Conservation (phyloP, 2,797 vertebrate genomes). For the Pseudochirops corinnae region DNA sequence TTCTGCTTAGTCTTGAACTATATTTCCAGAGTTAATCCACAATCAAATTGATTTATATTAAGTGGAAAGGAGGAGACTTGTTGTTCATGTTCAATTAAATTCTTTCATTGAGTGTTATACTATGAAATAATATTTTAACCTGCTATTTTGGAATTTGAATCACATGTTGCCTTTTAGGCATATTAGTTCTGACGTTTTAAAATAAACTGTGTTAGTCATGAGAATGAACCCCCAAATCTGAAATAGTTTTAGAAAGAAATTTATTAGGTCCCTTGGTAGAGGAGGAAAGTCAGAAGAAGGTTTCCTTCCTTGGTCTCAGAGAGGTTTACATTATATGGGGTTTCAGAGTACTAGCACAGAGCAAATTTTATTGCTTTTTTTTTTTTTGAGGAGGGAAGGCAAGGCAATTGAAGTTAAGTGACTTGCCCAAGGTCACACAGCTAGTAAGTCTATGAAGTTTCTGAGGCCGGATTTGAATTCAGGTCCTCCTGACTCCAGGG, state of each 20-base stretch:
- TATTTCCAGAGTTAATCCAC: slow-evolving; percentile 17
- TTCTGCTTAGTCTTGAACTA: background rate
- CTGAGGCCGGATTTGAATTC: too few relatives aligned
- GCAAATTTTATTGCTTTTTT: background rate
- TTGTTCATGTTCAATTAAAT: background rate
- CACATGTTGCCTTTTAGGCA: slow-evolving; percentile 15
- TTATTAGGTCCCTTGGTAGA: background rate
- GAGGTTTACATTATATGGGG: background rate
- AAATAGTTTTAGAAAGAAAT: slow-evolving; percentile 6
- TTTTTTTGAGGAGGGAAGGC: too few relatives aligned
- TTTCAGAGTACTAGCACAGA: background rate
- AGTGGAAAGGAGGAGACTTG: background rate
- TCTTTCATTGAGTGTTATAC: background rate
- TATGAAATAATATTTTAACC: background rate
- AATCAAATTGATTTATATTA: background rate
- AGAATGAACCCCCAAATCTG: slow-evolving; percentile 30
- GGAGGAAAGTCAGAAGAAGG: background rate
- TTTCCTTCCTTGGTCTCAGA: background rate
- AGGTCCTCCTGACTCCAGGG: too few relatives aligned
- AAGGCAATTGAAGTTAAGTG: too few relatives aligned
- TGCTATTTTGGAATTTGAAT: background rate
- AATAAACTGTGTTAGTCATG: slow-evolving; percentile 27
- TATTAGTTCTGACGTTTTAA: slow-evolving; percentile 8
- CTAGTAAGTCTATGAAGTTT: too few relatives aligned
- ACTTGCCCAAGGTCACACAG: too few relatives aligned